phyloP scores from a whole-genome alignment of 2,797 vertebrate species.

The Brotula barbata region DNA sequence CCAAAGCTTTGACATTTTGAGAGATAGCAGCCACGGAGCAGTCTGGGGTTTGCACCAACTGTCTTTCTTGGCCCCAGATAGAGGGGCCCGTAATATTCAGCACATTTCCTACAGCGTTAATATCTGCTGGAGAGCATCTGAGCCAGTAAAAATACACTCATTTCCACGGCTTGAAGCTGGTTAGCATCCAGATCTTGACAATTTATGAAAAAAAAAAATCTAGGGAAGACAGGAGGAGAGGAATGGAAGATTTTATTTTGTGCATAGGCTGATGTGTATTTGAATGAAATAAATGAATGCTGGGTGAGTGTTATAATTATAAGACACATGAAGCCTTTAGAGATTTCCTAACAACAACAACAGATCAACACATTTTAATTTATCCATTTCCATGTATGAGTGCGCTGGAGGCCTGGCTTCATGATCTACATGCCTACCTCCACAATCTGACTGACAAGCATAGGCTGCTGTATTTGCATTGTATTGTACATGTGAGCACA shows the following conservation, averaged over 20 bases:
- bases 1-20: conserved; percentile 74
- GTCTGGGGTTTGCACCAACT: conserved; percentile 77
- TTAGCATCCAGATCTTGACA: conserved; percentile 70
- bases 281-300: conserved; percentile 60
- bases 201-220: conserved; percentile 71
- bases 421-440: conserved; percentile 6
- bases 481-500: conserved; percentile 2
- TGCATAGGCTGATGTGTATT: conserved; percentile 56
- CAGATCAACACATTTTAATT: not conserved
- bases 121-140: conserved; percentile 76
- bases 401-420: not conserved
- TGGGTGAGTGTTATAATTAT: conserved; percentile 48
- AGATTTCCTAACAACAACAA: too few relatives aligned
- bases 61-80: conserved; percentile 76
- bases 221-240: conserved; percentile 47
- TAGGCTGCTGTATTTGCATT: conserved; percentile 1
- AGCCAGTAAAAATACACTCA: conserved; percentile 80
- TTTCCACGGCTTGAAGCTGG: conserved; percentile 73
- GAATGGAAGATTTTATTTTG: conserved; percentile 43
- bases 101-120: conserved; percentile 81
- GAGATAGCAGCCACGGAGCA: conserved; percentile 71
- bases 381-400: not conserved
- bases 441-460: conserved; percentile 5
- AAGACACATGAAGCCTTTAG: conserved; percentile 15
- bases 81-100: conserved; percentile 76